Evolutionary conservation across 2,888 invertebrate genomes (phyloP), one percentile per base, ranked within the genome.

Genomic region (Galerucella calmariensis): DNA sequence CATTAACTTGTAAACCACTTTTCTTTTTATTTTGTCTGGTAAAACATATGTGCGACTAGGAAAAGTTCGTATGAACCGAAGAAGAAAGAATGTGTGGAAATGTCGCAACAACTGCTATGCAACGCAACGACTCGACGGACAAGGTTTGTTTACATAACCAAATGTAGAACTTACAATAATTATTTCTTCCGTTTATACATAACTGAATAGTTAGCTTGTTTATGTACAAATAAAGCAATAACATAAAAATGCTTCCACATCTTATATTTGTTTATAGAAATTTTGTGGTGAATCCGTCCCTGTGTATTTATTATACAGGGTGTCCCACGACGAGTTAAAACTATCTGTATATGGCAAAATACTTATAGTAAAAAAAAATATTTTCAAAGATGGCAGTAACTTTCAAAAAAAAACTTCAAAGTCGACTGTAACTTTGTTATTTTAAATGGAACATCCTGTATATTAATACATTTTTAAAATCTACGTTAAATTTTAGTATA

Each of bases 101-200:
- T 48, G 51, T 51, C 51, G 51, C 51, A 51, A 51, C 51, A 51
- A 51, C 51, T 51, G 51, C 6, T 35, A 35, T 27, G 2, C 5
- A 20, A 35, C 35, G 35, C 35, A 51, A 51, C 51, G n/a, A 8
- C 51, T 51, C n/a, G 51, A 51, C 51, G n/a, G n/a, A 51, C 51
- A 51, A 51, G 51, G 51, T 51, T 51, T 51, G 51, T 51, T 51
- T 51, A 51, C 14, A 51, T 51, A 51, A 51, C 51, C 51, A 51
- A 51, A 51, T 51, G 51, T 51, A 51, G 51, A 51, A 51, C 14
- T 51, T 51, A n/a, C 51, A 51, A 48, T 48, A 27, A 35, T 41
- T 51, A 51, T 51, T 51, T 51, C 51, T 51, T 51, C 12, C 51
- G n/a, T 51, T 51, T 51, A n/a, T 8, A 51, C 51, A 51, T 6